These are phyloP conservation scores for Hoplias malabaricus DNA, from an alignment of 2,113 vertebrate species.

Conservation along the genomic window DNA sequence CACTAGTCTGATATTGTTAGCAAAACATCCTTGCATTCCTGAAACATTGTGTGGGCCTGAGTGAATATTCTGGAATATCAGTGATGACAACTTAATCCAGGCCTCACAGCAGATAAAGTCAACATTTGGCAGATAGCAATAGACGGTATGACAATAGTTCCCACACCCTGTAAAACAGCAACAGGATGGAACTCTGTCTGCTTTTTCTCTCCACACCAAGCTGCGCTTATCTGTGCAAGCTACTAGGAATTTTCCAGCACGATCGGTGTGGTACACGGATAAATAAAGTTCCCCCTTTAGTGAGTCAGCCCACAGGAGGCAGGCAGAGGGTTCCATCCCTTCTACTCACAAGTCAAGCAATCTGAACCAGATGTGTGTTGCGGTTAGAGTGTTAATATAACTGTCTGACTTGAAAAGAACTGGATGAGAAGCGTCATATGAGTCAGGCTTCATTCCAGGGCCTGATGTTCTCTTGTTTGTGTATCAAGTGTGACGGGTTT, in stretches of 20 bases:
- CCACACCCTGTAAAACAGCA: constrained; percentile 44
- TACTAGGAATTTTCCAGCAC: constrained; percentile 21
- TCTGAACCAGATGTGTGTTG: constrained; percentile 9
- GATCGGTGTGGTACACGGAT: constrained; percentile 7
- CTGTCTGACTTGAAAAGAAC: not conserved
- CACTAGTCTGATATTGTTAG: constrained; percentile 29
- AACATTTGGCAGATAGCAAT: constrained; percentile 42
- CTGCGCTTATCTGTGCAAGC: constrained; percentile 41
- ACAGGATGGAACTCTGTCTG: constrained; percentile 38
- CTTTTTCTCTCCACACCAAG: constrained; percentile 20
- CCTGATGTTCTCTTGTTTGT: constrained; percentile 23
- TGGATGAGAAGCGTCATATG: constrained; percentile 6
- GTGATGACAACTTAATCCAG: constrained; percentile 54
- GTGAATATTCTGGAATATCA: constrained; percentile 48
- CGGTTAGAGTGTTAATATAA: constrained; percentile 15
- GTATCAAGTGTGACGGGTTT: not conserved
- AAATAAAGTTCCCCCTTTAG: not conserved
- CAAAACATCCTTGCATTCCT: constrained; percentile 38
- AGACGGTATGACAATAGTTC: constrained; percentile 49
- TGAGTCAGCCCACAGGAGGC: constrained; percentile 2
- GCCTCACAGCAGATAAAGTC: constrained; percentile 45
- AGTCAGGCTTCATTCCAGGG: constrained; percentile 8
- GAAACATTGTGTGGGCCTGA: constrained; percentile 40
- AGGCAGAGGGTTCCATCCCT: not conserved
- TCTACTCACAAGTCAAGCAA: constrained; percentile 19